Conservation (phyloP, 2,113 vertebrate genomes). For the Nerophis lumbriciformis region DNA sequence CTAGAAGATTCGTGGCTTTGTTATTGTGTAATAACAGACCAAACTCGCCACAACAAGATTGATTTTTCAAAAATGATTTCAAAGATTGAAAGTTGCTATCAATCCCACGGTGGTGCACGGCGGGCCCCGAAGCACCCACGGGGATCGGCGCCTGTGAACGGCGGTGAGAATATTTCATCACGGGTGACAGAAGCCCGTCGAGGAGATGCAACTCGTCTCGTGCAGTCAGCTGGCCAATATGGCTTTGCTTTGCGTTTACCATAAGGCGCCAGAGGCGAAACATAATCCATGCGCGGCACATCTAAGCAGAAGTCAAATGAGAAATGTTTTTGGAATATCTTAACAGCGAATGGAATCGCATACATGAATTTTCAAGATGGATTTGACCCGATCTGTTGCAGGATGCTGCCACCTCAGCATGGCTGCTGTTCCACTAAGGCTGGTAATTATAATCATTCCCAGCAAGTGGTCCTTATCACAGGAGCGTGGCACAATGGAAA, state of each 20-base stretch:
- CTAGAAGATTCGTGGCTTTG: no score
- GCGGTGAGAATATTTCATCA: neutral
- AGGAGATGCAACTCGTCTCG: conserved; percentile 36
- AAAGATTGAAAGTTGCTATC: no score
- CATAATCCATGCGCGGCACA: conserved; percentile 39
- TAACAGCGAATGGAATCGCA: conserved; percentile 46
- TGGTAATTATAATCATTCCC: conserved; percentile 72
- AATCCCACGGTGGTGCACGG: no score
- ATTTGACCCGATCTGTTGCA: conserved; percentile 60
- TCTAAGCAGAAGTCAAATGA: conserved; percentile 54
- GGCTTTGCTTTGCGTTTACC: conserved; percentile 50
- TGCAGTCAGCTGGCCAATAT: conserved; percentile 32
- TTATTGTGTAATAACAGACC: no score
- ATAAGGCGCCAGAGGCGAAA: conserved; percentile 33
- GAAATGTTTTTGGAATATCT: conserved; percentile 48
- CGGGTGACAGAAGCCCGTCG: conserved; percentile 25
- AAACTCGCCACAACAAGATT: no score
- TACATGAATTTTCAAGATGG: conserved; percentile 60
- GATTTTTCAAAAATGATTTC: no score
- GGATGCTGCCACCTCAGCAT: conserved; percentile 62
- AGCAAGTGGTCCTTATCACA: conserved; percentile 65
- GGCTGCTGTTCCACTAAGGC: conserved; percentile 61
- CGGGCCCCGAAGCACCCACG: no score
- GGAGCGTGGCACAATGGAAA: conserved; percentile 68
- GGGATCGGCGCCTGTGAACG: no score